Evolutionary conservation across 2,797 vertebrate species (phyloP).

Genomic region (Ceyx erithaca): DNA sequence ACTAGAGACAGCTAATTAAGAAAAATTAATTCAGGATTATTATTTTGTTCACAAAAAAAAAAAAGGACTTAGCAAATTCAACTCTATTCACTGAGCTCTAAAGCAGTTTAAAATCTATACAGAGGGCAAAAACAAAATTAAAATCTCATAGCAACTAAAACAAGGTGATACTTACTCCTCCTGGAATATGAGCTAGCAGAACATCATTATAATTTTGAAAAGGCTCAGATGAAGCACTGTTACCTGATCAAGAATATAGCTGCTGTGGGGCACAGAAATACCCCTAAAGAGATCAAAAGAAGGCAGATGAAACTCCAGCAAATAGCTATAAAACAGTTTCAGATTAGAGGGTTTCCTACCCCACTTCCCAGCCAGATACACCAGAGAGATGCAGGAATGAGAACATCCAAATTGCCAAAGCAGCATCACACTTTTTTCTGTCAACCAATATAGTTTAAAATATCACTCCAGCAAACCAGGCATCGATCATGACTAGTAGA

Average conservation of each 20-base stretch:
- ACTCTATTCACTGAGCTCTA: not conserved
- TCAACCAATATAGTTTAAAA: not conserved
- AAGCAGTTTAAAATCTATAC: not conserved
- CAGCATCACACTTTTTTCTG: not conserved
- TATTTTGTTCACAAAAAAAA: constrained; percentile 19
- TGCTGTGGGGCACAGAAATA: constrained; percentile 8
- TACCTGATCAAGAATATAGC: constrained; percentile 16
- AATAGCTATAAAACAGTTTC: not conserved
- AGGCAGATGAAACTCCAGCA: not conserved
- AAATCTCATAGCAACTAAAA: not conserved
- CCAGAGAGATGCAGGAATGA: not conserved
- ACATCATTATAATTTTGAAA: constrained; percentile 10
- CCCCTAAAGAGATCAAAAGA: constrained; percentile 37
- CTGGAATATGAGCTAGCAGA: constrained; percentile 7
- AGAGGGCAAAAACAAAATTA: constrained; percentile 31
- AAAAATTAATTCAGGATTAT: constrained; percentile 34
- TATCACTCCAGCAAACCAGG: not conserved
- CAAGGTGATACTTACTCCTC: not conserved
- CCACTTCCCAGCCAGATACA: not conserved
- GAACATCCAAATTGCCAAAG: not conserved
- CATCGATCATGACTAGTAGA: not conserved
- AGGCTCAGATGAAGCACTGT: not conserved
- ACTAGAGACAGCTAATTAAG: constrained; percentile 35
- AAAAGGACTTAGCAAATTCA: not conserved
- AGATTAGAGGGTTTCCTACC: not conserved